Percentiles rank a stretch among this genome's conserved stretches.
phyloP scores from a whole-genome alignment of 2,888 invertebrate species.

The Halocaridina rubra region DNA sequence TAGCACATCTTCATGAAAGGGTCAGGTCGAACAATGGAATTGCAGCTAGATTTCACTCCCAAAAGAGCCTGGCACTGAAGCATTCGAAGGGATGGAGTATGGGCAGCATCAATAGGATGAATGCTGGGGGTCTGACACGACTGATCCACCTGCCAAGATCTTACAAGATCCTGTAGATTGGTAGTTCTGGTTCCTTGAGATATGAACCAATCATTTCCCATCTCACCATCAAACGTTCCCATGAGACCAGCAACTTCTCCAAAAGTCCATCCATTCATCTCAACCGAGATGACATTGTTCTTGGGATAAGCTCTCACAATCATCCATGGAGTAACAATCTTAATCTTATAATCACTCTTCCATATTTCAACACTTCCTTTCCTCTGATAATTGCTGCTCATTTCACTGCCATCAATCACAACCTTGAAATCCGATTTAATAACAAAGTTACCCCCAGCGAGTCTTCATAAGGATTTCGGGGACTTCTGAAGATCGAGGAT shows the following conservation, averaged over 20 bases:
- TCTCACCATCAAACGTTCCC: constrained; percentile 25
- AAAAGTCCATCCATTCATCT: constrained; percentile 14
- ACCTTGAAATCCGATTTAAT: neutral
- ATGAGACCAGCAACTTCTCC: constrained; percentile 13
- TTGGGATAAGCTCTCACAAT: neutral
- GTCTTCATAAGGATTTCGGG: neutral
- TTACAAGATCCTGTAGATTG: constrained; percentile 20
- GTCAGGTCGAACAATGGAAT: neutral
- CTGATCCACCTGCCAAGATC: constrained; percentile 24
- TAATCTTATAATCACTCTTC: neutral
- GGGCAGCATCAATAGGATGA: neutral
- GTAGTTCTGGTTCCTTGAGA: neutral
- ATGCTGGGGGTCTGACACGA: constrained; percentile 4
- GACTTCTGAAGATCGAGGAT: neutral
- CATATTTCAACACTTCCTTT: neutral
- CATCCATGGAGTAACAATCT: neutral
- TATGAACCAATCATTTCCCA: constrained; percentile 12
- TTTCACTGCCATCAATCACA: neutral
- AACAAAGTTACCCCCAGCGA: neutral
- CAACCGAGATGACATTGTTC: constrained; percentile 2
- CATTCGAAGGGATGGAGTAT: neutral
- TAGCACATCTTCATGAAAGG: constrained; percentile 9
- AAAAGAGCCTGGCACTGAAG: neutral
- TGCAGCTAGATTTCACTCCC: neutral
- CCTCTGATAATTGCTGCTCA: neutral